A percentile compares a stretch with the other conserved stretches of the same genome.
Evolutionary conservation across 2,113 vertebrate genomes (phyloP).

Genomic region (Elgaria multicarinata): DNA sequence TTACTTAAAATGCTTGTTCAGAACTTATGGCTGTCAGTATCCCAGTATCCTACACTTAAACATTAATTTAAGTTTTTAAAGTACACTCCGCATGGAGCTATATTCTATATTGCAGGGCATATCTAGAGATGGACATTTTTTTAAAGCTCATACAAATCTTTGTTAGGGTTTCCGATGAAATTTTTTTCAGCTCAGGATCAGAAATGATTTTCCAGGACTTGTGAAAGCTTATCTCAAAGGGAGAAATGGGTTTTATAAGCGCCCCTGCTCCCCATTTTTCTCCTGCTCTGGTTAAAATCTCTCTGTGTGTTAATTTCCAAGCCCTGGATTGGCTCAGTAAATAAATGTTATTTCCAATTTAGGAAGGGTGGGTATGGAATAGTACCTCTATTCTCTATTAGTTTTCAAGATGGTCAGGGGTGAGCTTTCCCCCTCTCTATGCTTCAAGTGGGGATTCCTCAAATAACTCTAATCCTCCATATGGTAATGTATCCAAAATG

Average conservation of each 20-base stretch:
- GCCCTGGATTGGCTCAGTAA: not conserved
- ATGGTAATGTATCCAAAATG: not conserved
- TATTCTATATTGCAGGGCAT: not conserved
- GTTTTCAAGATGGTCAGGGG: no score
- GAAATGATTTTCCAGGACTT: not conserved
- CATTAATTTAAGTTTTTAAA: slow-evolving; percentile 19
- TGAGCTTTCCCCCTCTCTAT: no score
- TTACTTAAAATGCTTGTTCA: no score
- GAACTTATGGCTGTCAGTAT: no score
- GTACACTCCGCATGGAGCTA: not conserved
- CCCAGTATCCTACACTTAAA: not conserved
- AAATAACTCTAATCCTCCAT: not conserved
- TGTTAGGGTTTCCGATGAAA: not conserved
- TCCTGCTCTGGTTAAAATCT: no score
- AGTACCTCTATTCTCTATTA: no score
- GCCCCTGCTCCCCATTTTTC: not conserved
- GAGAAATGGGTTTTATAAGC: not conserved
- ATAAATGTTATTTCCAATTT: not conserved
- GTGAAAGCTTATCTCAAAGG: not conserved
- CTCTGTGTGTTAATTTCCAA: not conserved
- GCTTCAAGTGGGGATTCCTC: slow-evolving; percentile 16
- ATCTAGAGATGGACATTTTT: not conserved
- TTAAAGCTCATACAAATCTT: not conserved
- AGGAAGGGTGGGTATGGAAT: not conserved
- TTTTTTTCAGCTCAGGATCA: not conserved